Evolutionary conservation across 2,797 vertebrate genomes (phyloP).

Genomic region (Hyperoplus immaculatus): DNA sequence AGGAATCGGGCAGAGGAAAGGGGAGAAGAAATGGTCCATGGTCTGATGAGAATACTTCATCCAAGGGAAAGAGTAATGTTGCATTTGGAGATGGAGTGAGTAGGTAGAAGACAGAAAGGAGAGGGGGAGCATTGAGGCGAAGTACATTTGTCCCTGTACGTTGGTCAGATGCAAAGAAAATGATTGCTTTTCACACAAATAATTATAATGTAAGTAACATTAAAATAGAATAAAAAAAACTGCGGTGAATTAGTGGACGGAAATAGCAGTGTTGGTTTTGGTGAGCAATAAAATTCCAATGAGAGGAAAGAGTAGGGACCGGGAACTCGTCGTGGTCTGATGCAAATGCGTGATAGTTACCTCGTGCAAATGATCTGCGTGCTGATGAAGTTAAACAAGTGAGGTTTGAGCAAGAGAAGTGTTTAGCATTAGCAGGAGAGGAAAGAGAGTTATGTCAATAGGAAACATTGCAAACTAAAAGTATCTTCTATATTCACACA

Average conservation of each 20-base stretch:
- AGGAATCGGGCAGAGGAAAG: slow-evolving; percentile 44
- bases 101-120: slow-evolving; percentile 2
- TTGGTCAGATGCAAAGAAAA: slow-evolving; percentile 38
- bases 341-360: slow-evolving; percentile 26
- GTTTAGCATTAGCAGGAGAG: slow-evolving; percentile 33
- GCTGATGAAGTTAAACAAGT: slow-evolving; percentile 31
- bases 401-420: slow-evolving; percentile 39
- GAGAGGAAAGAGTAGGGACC: slow-evolving; percentile 11
- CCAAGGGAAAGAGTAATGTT: slow-evolving; percentile 74
- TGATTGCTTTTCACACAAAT: slow-evolving; percentile 45
- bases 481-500: slow-evolving; percentile 39
- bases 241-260: slow-evolving; percentile 5
- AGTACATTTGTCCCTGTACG: slow-evolving; percentile 27
- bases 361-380: slow-evolving; percentile 32
- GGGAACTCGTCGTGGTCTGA: slow-evolving; percentile 17
- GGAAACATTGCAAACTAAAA: slow-evolving; percentile 58
- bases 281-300: slow-evolving; percentile 35
- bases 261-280: slow-evolving; percentile 18
- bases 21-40: slow-evolving; percentile 59
- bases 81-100: slow-evolving; percentile 62
- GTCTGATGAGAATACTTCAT: slow-evolving; percentile 71
- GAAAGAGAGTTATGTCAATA: slow-evolving; percentile 52
- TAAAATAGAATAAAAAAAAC: neutral
- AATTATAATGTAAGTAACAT: slow-evolving; percentile 17
- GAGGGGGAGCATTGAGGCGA: slow-evolving; percentile 21